Percentiles rank a stretch among this genome's conserved stretches.
Conservation (phyloP, 2,888 invertebrate species). For the Dexiosoma caninum region DNA sequence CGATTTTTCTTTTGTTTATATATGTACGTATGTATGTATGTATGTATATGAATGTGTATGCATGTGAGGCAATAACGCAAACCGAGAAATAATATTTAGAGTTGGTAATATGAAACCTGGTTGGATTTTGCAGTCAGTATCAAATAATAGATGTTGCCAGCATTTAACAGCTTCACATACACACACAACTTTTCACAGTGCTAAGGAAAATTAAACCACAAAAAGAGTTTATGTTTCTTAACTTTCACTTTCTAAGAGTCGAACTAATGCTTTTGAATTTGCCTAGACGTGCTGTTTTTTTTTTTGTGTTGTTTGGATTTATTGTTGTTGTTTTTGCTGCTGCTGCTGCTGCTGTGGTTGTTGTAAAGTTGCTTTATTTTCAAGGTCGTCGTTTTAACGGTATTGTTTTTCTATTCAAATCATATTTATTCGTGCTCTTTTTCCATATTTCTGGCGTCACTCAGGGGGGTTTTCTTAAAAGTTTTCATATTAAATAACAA, state of each 20-base stretch:
- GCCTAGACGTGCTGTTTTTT: neutral
- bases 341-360: neutral
- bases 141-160: conserved; percentile 1
- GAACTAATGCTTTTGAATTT: neutral
- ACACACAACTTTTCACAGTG: neutral
- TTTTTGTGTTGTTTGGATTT: conserved; percentile 10
- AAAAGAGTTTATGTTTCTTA: conserved; percentile 38
- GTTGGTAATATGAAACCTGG: conserved; percentile 26
- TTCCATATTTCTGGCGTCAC: conserved; percentile 6
- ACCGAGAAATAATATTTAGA: conserved; percentile 40
- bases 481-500: conserved; percentile 23
- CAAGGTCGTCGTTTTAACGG: conserved; percentile 59
- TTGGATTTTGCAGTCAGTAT: conserved; percentile 25
- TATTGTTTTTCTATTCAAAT: conserved; percentile 45
- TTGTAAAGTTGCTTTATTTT: conserved; percentile 23
- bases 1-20: neutral
- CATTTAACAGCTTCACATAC: conserved; percentile 12
- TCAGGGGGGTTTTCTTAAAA: conserved; percentile 3
- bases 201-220: conserved; percentile 29
- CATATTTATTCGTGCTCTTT: conserved; percentile 25
- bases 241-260: conserved; percentile 47
- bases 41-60: too few relatives aligned
- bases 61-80: too few relatives aligned
- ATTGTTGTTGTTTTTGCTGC: neutral
- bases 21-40: too few relatives aligned